phyloP scores from a whole-genome alignment of 2,113 vertebrate genomes.

The Zosterops hypoxanthus region DNA sequence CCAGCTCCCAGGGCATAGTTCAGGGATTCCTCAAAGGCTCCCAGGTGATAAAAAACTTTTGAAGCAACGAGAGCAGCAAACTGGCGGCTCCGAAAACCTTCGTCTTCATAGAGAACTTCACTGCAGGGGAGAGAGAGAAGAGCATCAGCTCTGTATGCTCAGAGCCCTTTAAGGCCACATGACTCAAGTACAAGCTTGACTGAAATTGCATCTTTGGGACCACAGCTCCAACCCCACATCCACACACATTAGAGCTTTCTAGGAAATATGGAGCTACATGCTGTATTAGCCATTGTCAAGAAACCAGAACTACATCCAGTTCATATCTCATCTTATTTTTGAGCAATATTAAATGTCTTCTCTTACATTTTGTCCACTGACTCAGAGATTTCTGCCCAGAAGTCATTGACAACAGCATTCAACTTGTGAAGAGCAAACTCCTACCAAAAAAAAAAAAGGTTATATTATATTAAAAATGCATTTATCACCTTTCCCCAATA shows the following conservation, averaged over 20 bases:
- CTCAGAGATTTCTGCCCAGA: constrained; percentile 99
- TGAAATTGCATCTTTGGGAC: not conserved
- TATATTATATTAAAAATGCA: not conserved
- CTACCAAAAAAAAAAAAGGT: constrained; percentile 73
- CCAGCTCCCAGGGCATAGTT: constrained; percentile 98
- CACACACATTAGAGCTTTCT: not conserved
- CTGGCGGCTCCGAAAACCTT: constrained; percentile 92
- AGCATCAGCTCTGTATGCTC: not conserved
- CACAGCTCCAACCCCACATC: not conserved
- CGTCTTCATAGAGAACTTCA: constrained; percentile 97
- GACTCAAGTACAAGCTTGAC: not conserved
- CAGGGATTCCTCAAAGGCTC: constrained; percentile 97
- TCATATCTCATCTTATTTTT: not conserved
- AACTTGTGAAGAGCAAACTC: constrained; percentile 98
- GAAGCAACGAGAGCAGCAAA: constrained; percentile 98
- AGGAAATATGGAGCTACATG: not conserved
- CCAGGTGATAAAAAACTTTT: constrained; percentile 98
- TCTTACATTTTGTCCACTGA: constrained; percentile 99
- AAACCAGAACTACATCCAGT: not conserved
- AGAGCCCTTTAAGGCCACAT: not conserved
- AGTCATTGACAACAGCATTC: constrained; percentile 96
- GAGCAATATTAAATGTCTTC: not conserved
- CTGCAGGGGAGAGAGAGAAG: constrained; percentile 69
- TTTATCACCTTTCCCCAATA: not conserved
- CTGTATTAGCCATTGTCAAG: not conserved